Evolutionary conservation across 2,113 vertebrate species (phyloP), one percentile per base, ranked within the genome.

Genomic region (Benthochromis sp.): DNA sequence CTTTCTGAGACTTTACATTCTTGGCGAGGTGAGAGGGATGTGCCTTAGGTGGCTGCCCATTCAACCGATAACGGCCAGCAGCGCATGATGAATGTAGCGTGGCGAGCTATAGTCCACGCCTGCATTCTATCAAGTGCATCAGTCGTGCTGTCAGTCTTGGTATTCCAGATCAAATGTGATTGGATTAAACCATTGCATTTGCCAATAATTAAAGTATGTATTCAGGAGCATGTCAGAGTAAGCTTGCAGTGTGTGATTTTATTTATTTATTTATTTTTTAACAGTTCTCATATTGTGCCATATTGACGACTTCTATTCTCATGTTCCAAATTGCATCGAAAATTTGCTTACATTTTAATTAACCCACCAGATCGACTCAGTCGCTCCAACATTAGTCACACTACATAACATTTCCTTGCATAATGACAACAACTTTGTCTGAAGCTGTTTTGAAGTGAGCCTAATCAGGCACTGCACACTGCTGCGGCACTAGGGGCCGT

Each of bases 221-320:
- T 52, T 63, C 9, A 63, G 21, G 76, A 52, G 45, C 17, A 2
- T 21, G 38, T 88, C 34, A 40, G 43, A 50, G 43, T 11, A 7
- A 76, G 24, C 24, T 76, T 47, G 24, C 24, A 29, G 24, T 47
- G 71, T 66, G 31, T 19, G 9, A 34, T 61, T 34, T 61, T 19
- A 34, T 34, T 61, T 10, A 0, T 57, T 16, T 16, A 2, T 0
- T 4, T 61, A 0, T 61, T 61, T 61, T 19, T 61, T 34, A 61
- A 61, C 24, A 76, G 4, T 76, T 76, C 6, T 76, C 71, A 17
- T 5, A 4, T 47, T 69, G 43, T 8, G 43, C 45, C 45, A 11
- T 19, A 31, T 78, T 47, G 3, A 50, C 27, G 10, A 31, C 71
- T 50, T 78, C 27, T 31, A 50, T 50, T 50, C 43, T 78, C 7